These are phyloP conservation scores for Danaus melanippus DNA, from an alignment of 1,140 invertebrate genomes.

Conservation along the genomic window DNA sequence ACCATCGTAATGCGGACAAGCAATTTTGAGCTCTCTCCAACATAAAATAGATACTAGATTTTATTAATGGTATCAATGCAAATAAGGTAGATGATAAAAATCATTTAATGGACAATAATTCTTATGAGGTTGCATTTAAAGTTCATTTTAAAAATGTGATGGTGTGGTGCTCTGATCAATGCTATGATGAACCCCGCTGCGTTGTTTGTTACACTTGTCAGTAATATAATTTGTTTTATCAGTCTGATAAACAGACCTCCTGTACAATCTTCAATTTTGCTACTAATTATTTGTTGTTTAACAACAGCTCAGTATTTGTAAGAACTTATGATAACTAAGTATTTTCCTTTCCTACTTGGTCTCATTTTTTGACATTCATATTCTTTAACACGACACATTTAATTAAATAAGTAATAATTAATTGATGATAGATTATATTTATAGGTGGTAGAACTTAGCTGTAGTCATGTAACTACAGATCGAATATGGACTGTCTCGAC, in stretches of 20 bases:
- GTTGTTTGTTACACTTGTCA: conserved; percentile 47
- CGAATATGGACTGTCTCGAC: no score
- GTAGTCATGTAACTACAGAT: no score
- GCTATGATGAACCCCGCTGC: conserved; percentile 33
- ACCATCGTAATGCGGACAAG: conserved; percentile 8
- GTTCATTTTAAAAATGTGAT: conserved; percentile 22
- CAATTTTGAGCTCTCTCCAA: conserved; percentile 14
- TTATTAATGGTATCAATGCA: conserved; percentile 8
- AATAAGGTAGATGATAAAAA: conserved; percentile 18
- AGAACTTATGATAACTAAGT: no score
- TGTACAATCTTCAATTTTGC: background rate
- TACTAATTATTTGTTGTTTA: no score
- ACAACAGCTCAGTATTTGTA: no score
- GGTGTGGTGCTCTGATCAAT: conserved; percentile 23
- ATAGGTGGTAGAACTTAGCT: no score
- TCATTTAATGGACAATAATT: conserved; percentile 24
- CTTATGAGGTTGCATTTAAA: conserved; percentile 27
- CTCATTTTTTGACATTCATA: no score
- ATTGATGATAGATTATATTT: no score
- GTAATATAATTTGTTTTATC: conserved; percentile 42
- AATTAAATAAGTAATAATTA: no score
- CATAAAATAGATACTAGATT: conserved; percentile 9
- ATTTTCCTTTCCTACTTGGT: no score
- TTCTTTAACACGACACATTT: no score
- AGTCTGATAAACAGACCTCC: conserved; percentile 21